Evolutionary conservation across 2,113 vertebrate species (phyloP).

Genomic region (Talpa occidentalis): DNA sequence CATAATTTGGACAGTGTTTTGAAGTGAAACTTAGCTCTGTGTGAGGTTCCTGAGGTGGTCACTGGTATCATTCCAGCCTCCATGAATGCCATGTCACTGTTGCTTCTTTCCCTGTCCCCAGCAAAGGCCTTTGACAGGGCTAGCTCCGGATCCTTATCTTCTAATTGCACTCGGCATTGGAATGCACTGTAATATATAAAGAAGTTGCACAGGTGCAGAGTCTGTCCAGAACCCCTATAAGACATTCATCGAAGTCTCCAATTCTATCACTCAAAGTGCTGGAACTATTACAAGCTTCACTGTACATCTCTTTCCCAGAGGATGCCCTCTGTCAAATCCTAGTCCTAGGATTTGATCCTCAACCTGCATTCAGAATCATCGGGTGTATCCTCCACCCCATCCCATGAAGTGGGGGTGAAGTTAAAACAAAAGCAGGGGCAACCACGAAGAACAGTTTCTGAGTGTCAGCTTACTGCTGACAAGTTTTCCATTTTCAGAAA

Average conservation of each 20-base stretch:
- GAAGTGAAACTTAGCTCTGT: background rate
- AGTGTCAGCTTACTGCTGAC: background rate
- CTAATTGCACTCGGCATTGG: background rate
- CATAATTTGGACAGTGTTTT: background rate
- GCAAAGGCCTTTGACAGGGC: background rate
- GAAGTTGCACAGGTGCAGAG: background rate
- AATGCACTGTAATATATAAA: background rate
- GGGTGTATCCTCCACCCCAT: rapidly evolving
- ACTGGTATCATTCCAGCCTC: background rate
- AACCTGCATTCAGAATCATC: background rate
- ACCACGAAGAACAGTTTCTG: background rate
- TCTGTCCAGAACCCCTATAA: background rate
- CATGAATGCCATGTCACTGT: background rate
- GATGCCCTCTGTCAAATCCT: background rate
- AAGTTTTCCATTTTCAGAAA: background rate
- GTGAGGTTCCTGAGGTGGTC: background rate
- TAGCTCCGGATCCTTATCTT: background rate
- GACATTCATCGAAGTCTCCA: background rate
- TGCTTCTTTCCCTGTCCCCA: background rate
- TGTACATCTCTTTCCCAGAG: background rate
- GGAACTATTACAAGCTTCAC: background rate
- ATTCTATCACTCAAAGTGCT: background rate
- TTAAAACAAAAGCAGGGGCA: background rate
- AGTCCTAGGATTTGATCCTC: background rate
- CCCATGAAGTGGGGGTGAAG: background rate